These are phyloP conservation scores for Catharus bicknelli DNA, from an alignment of 2,113 vertebrate genomes.

Conservation along the genomic window DNA sequence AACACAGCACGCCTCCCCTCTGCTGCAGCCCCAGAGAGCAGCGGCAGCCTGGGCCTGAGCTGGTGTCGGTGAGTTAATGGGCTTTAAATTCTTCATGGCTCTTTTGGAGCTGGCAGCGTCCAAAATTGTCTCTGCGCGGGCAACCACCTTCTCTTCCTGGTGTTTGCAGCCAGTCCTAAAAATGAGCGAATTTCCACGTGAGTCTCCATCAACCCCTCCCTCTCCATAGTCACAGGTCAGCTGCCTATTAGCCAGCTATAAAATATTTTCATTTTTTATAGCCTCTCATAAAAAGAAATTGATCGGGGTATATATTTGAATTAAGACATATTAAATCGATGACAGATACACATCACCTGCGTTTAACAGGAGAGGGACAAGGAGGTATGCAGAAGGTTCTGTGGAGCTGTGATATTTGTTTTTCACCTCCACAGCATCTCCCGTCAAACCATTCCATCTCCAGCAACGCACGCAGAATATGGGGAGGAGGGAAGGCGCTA, in stretches of 20 bases:
- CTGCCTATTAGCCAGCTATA: conserved; percentile 45
- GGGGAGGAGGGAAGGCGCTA: not conserved
- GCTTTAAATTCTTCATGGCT: not conserved
- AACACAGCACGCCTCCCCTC: not conserved
- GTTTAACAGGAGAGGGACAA: conserved; percentile 73
- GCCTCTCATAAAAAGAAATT: conserved; percentile 74
- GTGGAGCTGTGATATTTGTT: conserved; percentile 23
- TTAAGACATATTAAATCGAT: conserved; percentile 87
- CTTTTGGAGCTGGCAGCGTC: conserved; percentile 2
- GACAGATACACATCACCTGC: conserved; percentile 82
- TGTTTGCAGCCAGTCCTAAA: not conserved
- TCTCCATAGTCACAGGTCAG: conserved; percentile 10
- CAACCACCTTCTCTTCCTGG: conserved; percentile 9
- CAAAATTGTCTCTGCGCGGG: not conserved
- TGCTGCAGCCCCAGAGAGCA: not conserved
- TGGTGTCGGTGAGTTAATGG: not conserved
- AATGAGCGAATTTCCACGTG: conserved; percentile 56
- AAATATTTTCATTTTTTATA: conserved; percentile 69
- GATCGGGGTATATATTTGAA: conserved; percentile 79
- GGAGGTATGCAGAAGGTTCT: conserved; percentile 62
- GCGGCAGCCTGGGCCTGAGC: not conserved
- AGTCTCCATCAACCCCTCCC: conserved; percentile 3
- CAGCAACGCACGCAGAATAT: conserved; percentile 45
- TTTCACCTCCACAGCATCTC: conserved; percentile 57
- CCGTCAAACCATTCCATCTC: conserved; percentile 33